Conservation (phyloP, 2,888 invertebrate genomes). For the Tillus elongatus region DNA sequence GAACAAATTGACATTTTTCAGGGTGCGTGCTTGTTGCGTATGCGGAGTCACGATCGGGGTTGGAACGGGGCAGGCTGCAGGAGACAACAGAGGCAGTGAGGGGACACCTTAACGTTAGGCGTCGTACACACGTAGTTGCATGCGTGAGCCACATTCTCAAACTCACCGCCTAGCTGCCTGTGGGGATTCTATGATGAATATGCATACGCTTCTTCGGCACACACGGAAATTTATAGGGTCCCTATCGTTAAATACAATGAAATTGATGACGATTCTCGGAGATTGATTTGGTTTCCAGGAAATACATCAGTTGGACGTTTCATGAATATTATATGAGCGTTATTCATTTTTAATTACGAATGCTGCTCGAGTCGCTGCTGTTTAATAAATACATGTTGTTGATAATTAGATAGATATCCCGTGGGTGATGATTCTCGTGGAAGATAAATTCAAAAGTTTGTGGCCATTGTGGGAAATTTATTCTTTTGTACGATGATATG, state of each 20-base stretch:
- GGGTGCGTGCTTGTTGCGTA: conserved; percentile 42
- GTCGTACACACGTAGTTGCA: conserved; percentile 29
- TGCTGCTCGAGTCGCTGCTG: too few species aligned
- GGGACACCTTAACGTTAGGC: too few species aligned
- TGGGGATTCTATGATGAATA: conserved; percentile 23
- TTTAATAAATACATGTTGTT: too few species aligned
- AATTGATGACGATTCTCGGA: conserved; percentile 3
- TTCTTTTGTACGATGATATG: too few species aligned
- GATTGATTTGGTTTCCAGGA: conserved; percentile 2
- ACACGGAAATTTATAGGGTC: conserved; percentile 16
- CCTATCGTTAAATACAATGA: conserved; percentile 1
- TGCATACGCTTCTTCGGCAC: conserved; percentile 17
- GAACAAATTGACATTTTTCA: conserved; percentile 44
- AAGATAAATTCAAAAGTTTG: too few species aligned
- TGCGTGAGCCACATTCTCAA: conserved; percentile 34
- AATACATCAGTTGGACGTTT: too few species aligned
- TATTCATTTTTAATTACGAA: too few species aligned
- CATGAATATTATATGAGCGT: too few species aligned
- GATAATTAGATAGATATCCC: too few species aligned
- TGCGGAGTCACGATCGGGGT: conserved; percentile 38
- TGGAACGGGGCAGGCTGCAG: conserved; percentile 13
- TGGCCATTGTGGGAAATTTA: too few species aligned
- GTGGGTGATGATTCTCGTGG: too few species aligned
- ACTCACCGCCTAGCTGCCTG: conserved; percentile 24
- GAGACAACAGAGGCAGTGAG: conserved; percentile 8